Evolutionary conservation across 2,797 vertebrate genomes (phyloP).

Genomic region (Hoplostethus mediterraneus): DNA sequence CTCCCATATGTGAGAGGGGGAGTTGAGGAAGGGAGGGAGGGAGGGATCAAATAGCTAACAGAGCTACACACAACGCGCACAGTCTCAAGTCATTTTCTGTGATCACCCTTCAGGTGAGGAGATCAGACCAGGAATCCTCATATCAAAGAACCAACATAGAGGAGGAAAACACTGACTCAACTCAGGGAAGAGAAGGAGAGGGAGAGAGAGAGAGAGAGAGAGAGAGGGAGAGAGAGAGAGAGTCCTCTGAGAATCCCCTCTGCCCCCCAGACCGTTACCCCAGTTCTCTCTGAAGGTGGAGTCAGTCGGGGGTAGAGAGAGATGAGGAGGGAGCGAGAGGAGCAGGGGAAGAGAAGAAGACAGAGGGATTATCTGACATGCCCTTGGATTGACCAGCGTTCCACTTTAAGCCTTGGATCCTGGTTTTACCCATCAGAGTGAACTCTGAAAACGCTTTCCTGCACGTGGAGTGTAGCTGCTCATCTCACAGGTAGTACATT

Average conservation of each 20-base stretch:
- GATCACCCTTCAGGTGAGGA: constrained; percentile 77
- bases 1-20: constrained; percentile 78
- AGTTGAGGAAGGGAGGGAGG: constrained; percentile 65
- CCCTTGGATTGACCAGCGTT: constrained; percentile 60
- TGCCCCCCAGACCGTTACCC: constrained; percentile 52
- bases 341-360: constrained; percentile 59
- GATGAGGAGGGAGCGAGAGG: constrained; percentile 58
- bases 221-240: constrained; percentile 44
- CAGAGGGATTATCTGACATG: constrained; percentile 73
- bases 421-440: constrained; percentile 52
- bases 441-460: constrained; percentile 40
- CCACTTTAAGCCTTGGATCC: constrained; percentile 52
- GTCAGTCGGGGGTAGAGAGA: constrained; percentile 57
- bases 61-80: constrained; percentile 46
- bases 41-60: constrained; percentile 75
- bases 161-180: constrained; percentile 48
- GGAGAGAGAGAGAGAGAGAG: constrained; percentile 12
- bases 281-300: constrained; percentile 73
- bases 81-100: constrained; percentile 77
- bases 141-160: constrained; percentile 51
- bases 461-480: constrained; percentile 49
- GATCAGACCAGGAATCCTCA: constrained; percentile 69
- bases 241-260: constrained; percentile 17
- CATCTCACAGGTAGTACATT: constrained; percentile 28
- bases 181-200: constrained; percentile 1